Evolutionary conservation across 2,113 vertebrate genomes (phyloP), one percentile per base, ranked within the genome.

Genomic region (Hypanus sabinus): DNA sequence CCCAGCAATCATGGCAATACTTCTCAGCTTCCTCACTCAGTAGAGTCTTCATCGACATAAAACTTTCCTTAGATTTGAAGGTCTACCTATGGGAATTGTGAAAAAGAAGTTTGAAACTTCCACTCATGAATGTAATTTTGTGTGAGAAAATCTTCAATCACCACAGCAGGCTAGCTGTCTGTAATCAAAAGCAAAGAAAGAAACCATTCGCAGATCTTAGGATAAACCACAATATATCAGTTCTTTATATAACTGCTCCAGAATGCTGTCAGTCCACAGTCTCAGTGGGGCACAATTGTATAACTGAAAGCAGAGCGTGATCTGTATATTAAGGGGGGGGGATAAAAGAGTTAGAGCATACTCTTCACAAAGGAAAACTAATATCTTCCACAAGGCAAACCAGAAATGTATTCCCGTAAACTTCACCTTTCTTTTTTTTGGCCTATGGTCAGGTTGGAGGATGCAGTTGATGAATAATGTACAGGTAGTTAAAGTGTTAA

Each of bases 51-150:
- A 65, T 65, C 62, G 8, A 11, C 62, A 65, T 14, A 65, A 65
- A 65, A 65, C 14, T 9, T 65, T 65, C 62, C 14, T 87, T 3
- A 12, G 55, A 87, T 87, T 87, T 46, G 55, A 87, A 87, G 81
- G 24, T 8, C 55, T 30, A 24, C 55, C 27, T 57, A 10, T 12
- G 55, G 46, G 81, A 30, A 14, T 30, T 87, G 81, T 60, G 38
- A 22, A 55, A 83, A 55, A 46, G 38, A 87, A 24, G 22, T 87
- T 87, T 87, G 46, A 87, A 30, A 60, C 1, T 46, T 87, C 46
- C 81, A 87, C 55, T 30, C 81, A 60, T 87, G 81, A 87, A 87
- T 57, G 55, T 87, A 87, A 87, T 87, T 87, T 60, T 87, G 22
- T 30, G 55, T 87, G 81, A 87, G 81, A 87, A 87, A 60, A 60